These are phyloP conservation scores for Thamnophis elegans DNA, from an alignment of 2,797 vertebrate species.

Conservation along the genomic window DNA sequence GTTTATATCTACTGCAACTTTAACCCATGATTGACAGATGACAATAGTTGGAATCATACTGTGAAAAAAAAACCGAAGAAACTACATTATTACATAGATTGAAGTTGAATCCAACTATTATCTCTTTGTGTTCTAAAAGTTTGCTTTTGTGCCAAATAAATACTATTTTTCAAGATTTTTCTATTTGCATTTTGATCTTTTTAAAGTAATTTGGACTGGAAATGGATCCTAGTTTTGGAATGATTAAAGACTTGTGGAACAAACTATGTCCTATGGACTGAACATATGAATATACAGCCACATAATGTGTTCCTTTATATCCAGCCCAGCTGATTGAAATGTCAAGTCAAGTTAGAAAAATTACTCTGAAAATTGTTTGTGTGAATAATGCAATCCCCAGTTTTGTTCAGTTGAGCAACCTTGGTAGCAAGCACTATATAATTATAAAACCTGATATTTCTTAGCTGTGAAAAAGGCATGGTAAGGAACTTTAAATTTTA, in stretches of 20 bases:
- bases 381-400: not conserved
- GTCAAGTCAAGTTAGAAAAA: conserved; percentile 8
- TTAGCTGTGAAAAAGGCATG: not conserved
- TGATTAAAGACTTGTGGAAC: not conserved
- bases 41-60: not conserved
- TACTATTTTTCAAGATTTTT: not conserved
- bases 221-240: not conserved
- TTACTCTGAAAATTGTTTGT: not conserved
- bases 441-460: not conserved
- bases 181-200: not conserved
- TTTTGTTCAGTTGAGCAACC: not conserved
- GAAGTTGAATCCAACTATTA: not conserved
- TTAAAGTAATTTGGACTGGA: not conserved
- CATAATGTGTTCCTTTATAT: not conserved
- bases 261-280: not conserved
- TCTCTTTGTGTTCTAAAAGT: not conserved
- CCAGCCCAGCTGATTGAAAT: not conserved
- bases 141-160: not conserved
- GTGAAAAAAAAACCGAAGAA: not conserved
- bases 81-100: not conserved
- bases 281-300: not conserved
- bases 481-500: not conserved
- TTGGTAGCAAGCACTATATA: not conserved
- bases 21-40: not conserved
- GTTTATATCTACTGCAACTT: not conserved